Evolutionary conservation across 2,113 vertebrate species (phyloP).

Genomic region (Larimichthys polyactis): DNA sequence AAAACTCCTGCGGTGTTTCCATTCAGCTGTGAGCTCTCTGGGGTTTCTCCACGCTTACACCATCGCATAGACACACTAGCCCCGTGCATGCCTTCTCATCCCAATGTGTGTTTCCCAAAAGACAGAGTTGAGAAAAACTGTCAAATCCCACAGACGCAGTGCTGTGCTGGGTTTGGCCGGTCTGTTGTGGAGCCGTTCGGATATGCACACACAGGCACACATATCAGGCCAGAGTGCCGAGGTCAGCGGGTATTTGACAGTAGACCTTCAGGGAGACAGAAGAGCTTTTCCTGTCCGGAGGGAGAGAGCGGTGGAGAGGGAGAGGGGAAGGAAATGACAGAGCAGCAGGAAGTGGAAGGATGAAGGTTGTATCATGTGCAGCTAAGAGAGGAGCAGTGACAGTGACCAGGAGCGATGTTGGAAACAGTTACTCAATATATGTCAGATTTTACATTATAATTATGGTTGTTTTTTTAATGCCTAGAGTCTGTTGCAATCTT

Average conservation of each 20-base stretch:
- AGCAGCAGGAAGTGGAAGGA: conserved; percentile 36
- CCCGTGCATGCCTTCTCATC: conserved; percentile 21
- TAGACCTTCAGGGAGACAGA: conserved; percentile 77
- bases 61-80: not conserved
- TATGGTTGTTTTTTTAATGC: not conserved
- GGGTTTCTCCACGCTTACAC: conserved; percentile 26
- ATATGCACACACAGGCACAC: conserved; percentile 32
- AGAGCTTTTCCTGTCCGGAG: conserved; percentile 63
- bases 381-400: not conserved
- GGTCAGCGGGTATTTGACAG: conserved; percentile 80
- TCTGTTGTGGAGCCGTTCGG: conserved; percentile 19
- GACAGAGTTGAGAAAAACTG: conserved; percentile 62
- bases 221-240: conserved; percentile 65
- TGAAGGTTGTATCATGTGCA: conserved; percentile 24
- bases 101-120: conserved; percentile 58
- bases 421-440: conserved; percentile 6
- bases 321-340: conserved; percentile 33
- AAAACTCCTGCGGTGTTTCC: conserved; percentile 28
- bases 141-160: conserved; percentile 67
- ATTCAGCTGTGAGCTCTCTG: conserved; percentile 21
- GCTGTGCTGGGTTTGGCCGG: conserved; percentile 32
- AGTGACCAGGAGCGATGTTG: not conserved
- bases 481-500: not conserved
- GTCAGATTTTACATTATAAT: not conserved
- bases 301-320: not conserved